Evolutionary conservation across 2,797 vertebrate genomes (phyloP).

Genomic region (Catamblyrhynchus diadema): DNA sequence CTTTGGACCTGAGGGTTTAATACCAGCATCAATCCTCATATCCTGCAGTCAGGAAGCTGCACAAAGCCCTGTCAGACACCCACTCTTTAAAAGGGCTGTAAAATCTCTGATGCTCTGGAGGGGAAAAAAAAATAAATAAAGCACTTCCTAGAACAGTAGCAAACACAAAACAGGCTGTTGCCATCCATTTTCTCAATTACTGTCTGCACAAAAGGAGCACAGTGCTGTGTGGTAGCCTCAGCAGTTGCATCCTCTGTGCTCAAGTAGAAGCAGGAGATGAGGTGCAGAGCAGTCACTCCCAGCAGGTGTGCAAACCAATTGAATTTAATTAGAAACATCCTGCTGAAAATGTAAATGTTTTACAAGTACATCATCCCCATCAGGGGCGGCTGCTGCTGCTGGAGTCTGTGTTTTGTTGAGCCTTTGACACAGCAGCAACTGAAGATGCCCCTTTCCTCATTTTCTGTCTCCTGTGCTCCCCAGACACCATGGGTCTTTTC

Average conservation of each 20-base stretch:
- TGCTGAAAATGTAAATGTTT: constrained; percentile 49
- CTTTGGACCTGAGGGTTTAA: not conserved
- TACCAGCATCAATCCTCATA: not conserved
- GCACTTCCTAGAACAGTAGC: not conserved
- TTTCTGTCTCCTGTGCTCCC: not conserved
- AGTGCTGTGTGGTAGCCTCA: not conserved
- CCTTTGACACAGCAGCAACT: not conserved
- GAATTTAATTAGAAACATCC: constrained; percentile 52
- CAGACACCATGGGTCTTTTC: not conserved
- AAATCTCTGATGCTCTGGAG: not conserved
- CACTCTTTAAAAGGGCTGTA: not conserved
- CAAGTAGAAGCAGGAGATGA: not conserved
- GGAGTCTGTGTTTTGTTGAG: not conserved
- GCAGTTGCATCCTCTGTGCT: not conserved
- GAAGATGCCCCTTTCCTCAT: not conserved
- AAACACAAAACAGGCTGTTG: not conserved
- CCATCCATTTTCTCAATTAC: constrained; percentile 34
- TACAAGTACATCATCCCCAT: not conserved
- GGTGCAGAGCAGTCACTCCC: constrained; percentile 3
- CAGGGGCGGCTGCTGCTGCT: not conserved
- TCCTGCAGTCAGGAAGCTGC: not conserved
- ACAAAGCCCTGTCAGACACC: not conserved
- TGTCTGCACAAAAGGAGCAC: not conserved
- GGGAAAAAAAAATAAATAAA: not conserved
- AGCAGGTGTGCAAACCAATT: constrained; percentile 37